These are phyloP conservation scores for Orchesella flavescens DNA, from an alignment of 2,888 invertebrate genomes.

Conservation along the genomic window DNA sequence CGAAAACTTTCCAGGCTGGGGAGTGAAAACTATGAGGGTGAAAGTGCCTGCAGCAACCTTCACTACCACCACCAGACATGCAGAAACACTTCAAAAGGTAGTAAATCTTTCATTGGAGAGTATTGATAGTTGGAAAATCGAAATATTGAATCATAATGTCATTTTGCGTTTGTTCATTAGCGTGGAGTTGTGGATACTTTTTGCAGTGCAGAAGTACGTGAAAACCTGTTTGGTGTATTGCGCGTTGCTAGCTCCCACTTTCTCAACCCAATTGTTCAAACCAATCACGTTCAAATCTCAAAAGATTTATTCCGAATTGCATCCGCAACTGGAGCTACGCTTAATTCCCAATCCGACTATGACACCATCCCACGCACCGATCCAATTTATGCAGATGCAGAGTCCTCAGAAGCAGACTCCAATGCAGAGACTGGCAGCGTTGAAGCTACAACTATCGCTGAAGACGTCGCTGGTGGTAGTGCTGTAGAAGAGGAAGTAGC, in stretches of 20 bases:
- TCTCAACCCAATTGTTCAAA: constrained; percentile 67
- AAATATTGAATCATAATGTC: too few relatives aligned
- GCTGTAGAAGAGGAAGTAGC: constrained; percentile 25
- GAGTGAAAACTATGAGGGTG: constrained; percentile 66
- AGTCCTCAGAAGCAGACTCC: constrained; percentile 31
- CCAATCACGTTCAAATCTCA: constrained; percentile 64
- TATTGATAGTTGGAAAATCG: background rate
- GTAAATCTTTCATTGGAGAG: too few relatives aligned
- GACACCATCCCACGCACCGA: constrained; percentile 46
- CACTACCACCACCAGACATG: constrained; percentile 65
- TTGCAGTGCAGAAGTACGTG: constrained; percentile 62
- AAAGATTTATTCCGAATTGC: constrained; percentile 63
- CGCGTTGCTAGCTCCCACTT: constrained; percentile 57
- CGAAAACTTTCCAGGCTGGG: constrained; percentile 68
- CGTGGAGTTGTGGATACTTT: constrained; percentile 64
- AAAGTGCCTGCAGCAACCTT: constrained; percentile 61
- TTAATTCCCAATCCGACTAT: constrained; percentile 58
- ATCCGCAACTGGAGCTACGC: constrained; percentile 65
- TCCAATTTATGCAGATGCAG: constrained; percentile 29
- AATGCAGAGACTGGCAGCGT: constrained; percentile 4
- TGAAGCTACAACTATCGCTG: constrained; percentile 16
- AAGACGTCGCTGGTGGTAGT: background rate
- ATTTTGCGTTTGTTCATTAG: constrained; percentile 5
- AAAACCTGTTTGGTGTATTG: constrained; percentile 54
- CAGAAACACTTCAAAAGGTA: constrained; percentile 65